Evolutionary conservation across 1,140 invertebrate genomes (phyloP), one percentile per base, ranked within the genome.

Genomic region (Drosophila truncata): DNA sequence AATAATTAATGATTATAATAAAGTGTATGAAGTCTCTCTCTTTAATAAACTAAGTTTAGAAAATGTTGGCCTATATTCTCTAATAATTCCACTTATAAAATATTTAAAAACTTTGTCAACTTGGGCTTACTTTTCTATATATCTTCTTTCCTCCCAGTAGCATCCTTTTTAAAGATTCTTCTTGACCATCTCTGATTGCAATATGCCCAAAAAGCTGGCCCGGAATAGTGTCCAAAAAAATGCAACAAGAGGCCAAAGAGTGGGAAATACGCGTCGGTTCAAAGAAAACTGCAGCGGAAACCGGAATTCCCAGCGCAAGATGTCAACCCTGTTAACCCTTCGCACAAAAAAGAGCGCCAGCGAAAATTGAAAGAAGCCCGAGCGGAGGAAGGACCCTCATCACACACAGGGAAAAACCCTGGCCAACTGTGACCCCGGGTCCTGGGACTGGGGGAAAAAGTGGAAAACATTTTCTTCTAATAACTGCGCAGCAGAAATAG

Each of bases 251-350:
- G 63, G 61, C 35, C 35, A 54, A 54, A 31, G 44, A 37, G 58
- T 44, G 39, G 47, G 71, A 66, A 76, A 37, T 52, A 66, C 52
- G 78, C 74, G 83, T 41, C 29, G 55, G 55, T 52, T 80, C 80
- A 88, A 88, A 87, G 84, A 83, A 84, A 87, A 87, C 77, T 88
- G 84, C 80, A 87, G 60, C 84, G 83, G 83, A 87, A 87, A 88
- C 83, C 84, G 83, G 83, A 87, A 87, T 80, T 88, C 84, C 84
- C 80, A 84, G 80, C 84, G 61, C 83, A 87, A 87, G 83, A 87
- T 87, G 83, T 87, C 83, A 87, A 87, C 83, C 77, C 84, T 58
- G 69, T 60, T 78, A 60, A 52, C 71, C 47, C 57, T 50, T 61
- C 57, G 58, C 49, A 80, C 78, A 73, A 77, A 55, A 69, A 54